Evolutionary conservation across 2,797 vertebrate genomes (phyloP).

Genomic region (Melanotaenia trifasciata): DNA sequence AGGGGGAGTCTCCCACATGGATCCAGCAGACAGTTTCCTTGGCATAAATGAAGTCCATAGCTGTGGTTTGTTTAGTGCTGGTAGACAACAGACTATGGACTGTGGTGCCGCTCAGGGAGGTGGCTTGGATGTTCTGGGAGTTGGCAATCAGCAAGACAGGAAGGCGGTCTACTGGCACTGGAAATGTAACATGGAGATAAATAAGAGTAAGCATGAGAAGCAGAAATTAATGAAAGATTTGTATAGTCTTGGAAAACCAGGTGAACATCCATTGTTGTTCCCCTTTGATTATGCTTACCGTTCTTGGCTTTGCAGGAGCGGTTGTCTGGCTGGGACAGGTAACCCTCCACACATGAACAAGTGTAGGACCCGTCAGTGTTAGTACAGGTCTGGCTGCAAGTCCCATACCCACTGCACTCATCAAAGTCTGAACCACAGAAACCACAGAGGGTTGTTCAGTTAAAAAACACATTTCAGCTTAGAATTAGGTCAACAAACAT

Average conservation of each 20-base stretch:
- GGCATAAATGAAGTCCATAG: slow-evolving; percentile 96
- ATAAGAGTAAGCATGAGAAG: slow-evolving; percentile 2
- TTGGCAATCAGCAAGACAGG: slow-evolving; percentile 94
- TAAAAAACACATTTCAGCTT: neutral
- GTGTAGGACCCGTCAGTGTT: slow-evolving; percentile 92
- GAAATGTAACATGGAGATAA: slow-evolving; percentile 6
- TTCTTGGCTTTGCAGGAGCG: slow-evolving; percentile 99
- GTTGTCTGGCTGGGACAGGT: slow-evolving; percentile 94
- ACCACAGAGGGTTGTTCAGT: slow-evolving; percentile 26
- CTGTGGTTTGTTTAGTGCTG: slow-evolving; percentile 94
- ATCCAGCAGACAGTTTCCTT: slow-evolving; percentile 97
- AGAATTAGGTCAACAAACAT: slow-evolving; percentile 1
- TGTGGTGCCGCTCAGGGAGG: slow-evolving; percentile 88
- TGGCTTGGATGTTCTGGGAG: slow-evolving; percentile 96
- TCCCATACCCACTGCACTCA: slow-evolving; percentile 92
- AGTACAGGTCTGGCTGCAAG: slow-evolving; percentile 95
- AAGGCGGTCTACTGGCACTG: slow-evolving; percentile 95
- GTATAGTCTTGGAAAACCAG: neutral
- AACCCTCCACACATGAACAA: slow-evolving; percentile 97
- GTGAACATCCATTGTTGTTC: neutral
- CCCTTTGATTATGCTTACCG: slow-evolving; percentile 74
- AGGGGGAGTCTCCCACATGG: slow-evolving; percentile 89
- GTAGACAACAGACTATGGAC: slow-evolving; percentile 91
- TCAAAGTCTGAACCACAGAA: slow-evolving; percentile 88
- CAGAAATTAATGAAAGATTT: neutral